Evolutionary conservation across 1,140 invertebrate species (phyloP).

Genomic region (Bombus confusus): DNA sequence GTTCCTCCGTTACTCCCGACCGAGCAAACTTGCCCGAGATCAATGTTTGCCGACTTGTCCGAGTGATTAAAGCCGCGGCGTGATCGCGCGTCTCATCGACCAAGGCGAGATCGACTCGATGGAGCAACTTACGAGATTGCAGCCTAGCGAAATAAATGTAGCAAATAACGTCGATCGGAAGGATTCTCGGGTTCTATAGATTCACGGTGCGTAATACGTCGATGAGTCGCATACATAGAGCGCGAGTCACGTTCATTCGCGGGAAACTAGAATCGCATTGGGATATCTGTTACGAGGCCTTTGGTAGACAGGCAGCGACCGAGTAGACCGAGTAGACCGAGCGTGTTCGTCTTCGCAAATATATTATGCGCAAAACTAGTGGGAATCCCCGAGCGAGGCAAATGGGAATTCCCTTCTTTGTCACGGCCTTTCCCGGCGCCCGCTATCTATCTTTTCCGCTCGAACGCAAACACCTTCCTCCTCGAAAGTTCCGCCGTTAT

Average conservation of each 20-base stretch:
- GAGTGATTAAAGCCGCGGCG: background rate
- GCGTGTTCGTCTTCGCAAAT: background rate
- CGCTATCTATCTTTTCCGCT: constrained; percentile 40
- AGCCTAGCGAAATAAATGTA: background rate
- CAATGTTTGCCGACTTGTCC: constrained; percentile 16
- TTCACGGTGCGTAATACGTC: too few relatives aligned
- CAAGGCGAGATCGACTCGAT: background rate
- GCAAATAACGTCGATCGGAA: too few relatives aligned
- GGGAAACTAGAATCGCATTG: background rate
- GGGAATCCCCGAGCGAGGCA: background rate
- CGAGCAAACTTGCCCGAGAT: constrained; percentile 6
- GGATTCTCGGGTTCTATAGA: too few relatives aligned
- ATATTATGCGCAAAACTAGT: constrained; percentile 11
- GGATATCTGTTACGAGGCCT: background rate
- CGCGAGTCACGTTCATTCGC: background rate
- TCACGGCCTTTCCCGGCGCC: background rate
- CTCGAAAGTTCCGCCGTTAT: constrained; percentile 21
- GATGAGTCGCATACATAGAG: background rate
- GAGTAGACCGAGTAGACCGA: background rate
- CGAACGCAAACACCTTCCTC: constrained; percentile 39
- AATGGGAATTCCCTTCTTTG: constrained; percentile 40
- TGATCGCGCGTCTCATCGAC: background rate
- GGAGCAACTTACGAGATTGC: background rate
- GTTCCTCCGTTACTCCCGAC: background rate
- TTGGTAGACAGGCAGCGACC: too few relatives aligned